A percentile compares a stretch with the other conserved stretches of the same genome.
These are phyloP conservation scores for Parazoanthus darwini DNA, from an alignment of 92 coral and sea anemone genomes.

Conservation along the genomic window DNA sequence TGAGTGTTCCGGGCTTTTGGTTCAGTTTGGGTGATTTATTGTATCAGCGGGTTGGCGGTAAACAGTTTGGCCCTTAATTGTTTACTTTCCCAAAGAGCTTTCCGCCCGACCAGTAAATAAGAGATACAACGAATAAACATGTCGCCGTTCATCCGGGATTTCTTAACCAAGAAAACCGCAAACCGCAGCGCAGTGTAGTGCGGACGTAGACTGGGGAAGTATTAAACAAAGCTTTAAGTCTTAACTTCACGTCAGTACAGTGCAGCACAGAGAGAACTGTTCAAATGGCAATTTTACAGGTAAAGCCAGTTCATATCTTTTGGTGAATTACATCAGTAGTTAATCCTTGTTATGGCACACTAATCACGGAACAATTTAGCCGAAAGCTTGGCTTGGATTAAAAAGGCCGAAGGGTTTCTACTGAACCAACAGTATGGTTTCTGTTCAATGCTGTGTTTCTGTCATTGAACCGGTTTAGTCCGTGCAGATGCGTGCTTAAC, in stretches of 20 bases:
- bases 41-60: constrained; percentile 35
- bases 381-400: constrained; percentile 11
- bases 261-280: constrained; percentile 49
- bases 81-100: constrained; percentile 58
- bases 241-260: constrained; percentile 42
- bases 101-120: constrained; percentile 57
- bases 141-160: constrained; percentile 73
- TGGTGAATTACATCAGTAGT: constrained; percentile 30
- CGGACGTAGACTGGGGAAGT: constrained; percentile 30
- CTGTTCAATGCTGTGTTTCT: constrained; percentile 5
- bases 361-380: neutral
- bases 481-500: constrained; percentile 21
- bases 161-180: constrained; percentile 74
- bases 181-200: constrained; percentile 65
- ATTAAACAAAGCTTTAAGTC: constrained; percentile 30
- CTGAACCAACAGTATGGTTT: neutral
- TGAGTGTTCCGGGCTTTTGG: neutral
- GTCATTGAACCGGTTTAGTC: neutral
- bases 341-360: constrained; percentile 13
- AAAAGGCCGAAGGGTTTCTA: neutral
- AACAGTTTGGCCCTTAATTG: constrained; percentile 15
- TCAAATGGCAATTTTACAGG: constrained; percentile 78
- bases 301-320: constrained; percentile 48
- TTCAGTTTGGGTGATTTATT: constrained; percentile 25
- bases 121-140: constrained; percentile 65